A percentile compares a stretch with the other conserved stretches of the same genome.
Conservation (phyloP, 2,113 vertebrate species). For the Echinops telfairi region DNA sequence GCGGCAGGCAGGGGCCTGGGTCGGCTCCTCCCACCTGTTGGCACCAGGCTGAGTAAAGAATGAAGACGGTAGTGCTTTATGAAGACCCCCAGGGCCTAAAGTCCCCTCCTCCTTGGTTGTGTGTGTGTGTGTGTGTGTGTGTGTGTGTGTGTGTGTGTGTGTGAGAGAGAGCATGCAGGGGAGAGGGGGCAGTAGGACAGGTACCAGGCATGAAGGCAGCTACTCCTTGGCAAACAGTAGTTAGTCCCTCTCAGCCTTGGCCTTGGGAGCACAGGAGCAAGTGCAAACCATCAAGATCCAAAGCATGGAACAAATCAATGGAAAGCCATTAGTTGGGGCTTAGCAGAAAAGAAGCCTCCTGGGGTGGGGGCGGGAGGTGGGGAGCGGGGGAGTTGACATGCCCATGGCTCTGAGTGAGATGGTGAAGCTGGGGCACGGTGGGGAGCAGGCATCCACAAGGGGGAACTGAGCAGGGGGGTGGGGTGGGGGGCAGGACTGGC, state of each 20-base stretch:
- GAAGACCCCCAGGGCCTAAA: neutral
- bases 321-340: neutral
- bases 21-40: neutral
- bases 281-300: neutral
- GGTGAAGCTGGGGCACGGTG: neutral
- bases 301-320: neutral
- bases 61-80: neutral
- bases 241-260: neutral
- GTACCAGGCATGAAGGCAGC: neutral
- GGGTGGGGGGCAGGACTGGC: too few relatives aligned
- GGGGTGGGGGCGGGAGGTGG: neutral
- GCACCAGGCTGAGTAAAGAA: neutral
- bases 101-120: neutral
- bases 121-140: neutral
- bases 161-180: too few relatives aligned
- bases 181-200: too few relatives aligned
- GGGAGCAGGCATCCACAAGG: too few relatives aligned
- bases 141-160: neutral
- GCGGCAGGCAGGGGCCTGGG: neutral
- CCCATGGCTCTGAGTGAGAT: neutral
- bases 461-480: neutral
- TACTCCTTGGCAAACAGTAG: neutral
- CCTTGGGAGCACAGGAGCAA: neutral
- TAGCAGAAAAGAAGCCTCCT: neutral
- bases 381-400: too few relatives aligned